Evolutionary conservation across 2,797 vertebrate genomes (phyloP).

Genomic region (Paratrypauchen microcephalus): DNA sequence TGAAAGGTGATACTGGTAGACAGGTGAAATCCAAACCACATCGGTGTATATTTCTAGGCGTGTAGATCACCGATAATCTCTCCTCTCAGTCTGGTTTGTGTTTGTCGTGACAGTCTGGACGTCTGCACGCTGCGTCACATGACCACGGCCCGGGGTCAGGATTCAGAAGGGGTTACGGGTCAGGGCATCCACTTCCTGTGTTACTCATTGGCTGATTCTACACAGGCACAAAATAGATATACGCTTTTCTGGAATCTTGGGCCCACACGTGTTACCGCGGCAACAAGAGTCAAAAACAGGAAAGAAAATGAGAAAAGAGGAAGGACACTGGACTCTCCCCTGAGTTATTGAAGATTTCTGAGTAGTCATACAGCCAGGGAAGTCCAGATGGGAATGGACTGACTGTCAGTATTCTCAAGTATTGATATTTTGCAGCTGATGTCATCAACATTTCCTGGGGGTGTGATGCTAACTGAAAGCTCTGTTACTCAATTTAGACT

Average conservation of each 20-base stretch:
- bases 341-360: conserved; percentile 29
- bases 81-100: conserved; percentile 62
- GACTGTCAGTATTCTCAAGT: neutral
- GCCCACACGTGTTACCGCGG: conserved; percentile 15
- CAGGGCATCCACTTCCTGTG: conserved; percentile 66
- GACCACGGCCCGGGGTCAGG: conserved; percentile 41
- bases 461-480: too few relatives aligned
- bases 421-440: too few relatives aligned
- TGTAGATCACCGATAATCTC: conserved; percentile 52
- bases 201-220: conserved; percentile 50
- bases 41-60: conserved; percentile 32
- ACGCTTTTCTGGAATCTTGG: conserved; percentile 53
- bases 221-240: conserved; percentile 39
- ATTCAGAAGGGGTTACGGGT: conserved; percentile 61
- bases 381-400: neutral
- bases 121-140: conserved; percentile 54
- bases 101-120: conserved; percentile 63
- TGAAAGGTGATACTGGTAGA: conserved; percentile 27
- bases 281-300: conserved; percentile 48
- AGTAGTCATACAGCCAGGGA: neutral
- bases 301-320: conserved; percentile 35
- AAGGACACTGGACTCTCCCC: conserved; percentile 16
- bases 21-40: conserved; percentile 40
- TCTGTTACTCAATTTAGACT: too few relatives aligned
- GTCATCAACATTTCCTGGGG: too few relatives aligned